A percentile compares a stretch with the other conserved stretches of the same genome.
Conservation (phyloP, 1,140 invertebrate genomes). For the Glossosoma conforme region DNA sequence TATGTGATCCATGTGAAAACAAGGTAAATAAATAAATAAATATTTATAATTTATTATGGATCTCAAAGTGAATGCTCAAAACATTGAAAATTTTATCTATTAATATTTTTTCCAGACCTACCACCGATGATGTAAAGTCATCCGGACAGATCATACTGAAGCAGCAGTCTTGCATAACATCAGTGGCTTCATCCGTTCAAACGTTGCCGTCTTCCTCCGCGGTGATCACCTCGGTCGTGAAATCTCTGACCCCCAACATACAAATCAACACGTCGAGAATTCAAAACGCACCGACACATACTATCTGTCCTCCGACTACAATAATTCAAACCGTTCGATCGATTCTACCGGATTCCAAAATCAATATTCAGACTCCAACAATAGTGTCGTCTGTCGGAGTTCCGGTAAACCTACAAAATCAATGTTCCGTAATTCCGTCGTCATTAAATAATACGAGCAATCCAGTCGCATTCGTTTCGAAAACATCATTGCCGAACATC, state of each 20-base stretch:
- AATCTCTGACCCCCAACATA: constrained; percentile 17
- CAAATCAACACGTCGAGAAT: constrained; percentile 16
- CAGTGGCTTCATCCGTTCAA: constrained; percentile 6
- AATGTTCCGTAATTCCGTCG: too few relatives aligned
- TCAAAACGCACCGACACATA: constrained; percentile 3
- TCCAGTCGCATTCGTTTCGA: constrained; percentile 3
- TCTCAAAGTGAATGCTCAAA: too few relatives aligned
- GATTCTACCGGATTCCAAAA: constrained; percentile 9
- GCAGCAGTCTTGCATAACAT: constrained; percentile 18
- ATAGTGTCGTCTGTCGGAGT: constrained; percentile 4
- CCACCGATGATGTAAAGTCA: constrained; percentile 16
- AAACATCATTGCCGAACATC: constrained; percentile 4
- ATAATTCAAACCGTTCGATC: background rate
- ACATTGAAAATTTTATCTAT: constrained; percentile 1
- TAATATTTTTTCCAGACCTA: constrained; percentile 15
- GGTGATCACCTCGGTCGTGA: constrained; percentile 18
- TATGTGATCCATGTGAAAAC: constrained; percentile 2
- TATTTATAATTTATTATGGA: too few relatives aligned
- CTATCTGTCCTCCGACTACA: background rate
- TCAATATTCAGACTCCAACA: constrained; percentile 3
- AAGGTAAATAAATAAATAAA: too few relatives aligned
- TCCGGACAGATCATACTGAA: background rate
- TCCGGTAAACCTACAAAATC: too few relatives aligned
- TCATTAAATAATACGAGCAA: too few relatives aligned
- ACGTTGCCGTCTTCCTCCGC: constrained; percentile 3